These are phyloP conservation scores for Verasper variegatus DNA, from an alignment of 2,113 vertebrate genomes.

Conservation along the genomic window DNA sequence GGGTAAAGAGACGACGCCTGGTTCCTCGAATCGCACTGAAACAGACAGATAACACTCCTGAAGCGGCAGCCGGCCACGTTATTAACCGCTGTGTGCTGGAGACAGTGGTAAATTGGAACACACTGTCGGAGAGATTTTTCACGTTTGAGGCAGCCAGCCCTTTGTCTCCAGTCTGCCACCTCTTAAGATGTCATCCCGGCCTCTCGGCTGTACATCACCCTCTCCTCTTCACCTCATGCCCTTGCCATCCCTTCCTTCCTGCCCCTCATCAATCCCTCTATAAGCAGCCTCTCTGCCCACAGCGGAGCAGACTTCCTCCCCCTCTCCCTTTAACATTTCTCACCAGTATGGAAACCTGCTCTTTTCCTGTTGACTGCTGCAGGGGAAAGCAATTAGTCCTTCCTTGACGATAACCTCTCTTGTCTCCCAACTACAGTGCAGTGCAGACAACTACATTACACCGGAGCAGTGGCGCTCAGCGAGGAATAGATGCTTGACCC, in stretches of 20 bases:
- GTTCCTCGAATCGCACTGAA: background rate
- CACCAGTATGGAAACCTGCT: background rate
- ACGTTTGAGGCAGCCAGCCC: conserved; percentile 14
- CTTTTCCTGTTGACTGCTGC: background rate
- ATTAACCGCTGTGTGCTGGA: conserved; percentile 15
- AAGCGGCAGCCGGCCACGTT: background rate
- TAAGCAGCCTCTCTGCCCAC: background rate
- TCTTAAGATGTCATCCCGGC: conserved; percentile 12
- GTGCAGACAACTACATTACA: conserved; percentile 71
- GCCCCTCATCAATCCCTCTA: conserved; percentile 11
- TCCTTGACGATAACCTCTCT: background rate
- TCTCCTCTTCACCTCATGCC: background rate
- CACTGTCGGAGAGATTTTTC: conserved; percentile 15
- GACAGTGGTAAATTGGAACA: background rate
- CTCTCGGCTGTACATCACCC: background rate
- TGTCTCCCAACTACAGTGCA: conserved; percentile 53
- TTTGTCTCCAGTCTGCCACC: conserved; percentile 9
- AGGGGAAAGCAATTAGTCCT: background rate
- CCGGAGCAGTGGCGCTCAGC: conserved; percentile 71
- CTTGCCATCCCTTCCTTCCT: background rate
- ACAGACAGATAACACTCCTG: conserved; percentile 7
- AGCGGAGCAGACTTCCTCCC: background rate
- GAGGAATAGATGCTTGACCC: conserved; percentile 41
- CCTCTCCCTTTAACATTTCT: background rate
- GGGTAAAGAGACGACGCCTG: background rate